Percentiles rank a stretch among this genome's conserved stretches.
These are phyloP conservation scores for Drosophila azteca DNA, from an alignment of 1,140 invertebrate species.

Conservation along the genomic window DNA sequence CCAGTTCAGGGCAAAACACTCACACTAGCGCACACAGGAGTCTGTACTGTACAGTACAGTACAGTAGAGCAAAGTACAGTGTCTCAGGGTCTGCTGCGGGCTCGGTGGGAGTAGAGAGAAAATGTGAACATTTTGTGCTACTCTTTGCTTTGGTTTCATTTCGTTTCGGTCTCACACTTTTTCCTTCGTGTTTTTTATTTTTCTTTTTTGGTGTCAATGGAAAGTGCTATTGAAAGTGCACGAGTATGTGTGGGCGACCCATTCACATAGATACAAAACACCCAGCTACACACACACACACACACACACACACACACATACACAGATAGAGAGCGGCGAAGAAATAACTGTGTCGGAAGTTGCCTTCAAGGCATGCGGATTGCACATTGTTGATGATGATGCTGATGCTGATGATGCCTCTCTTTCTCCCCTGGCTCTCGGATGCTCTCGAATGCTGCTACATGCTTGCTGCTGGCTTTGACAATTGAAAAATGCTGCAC, in stretches of 20 bases:
- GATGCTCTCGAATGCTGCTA: slow-evolving; percentile 22
- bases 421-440: slow-evolving; percentile 1
- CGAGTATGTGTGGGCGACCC: slow-evolving; percentile 42
- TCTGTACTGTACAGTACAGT: no score
- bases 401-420: slow-evolving; percentile 21
- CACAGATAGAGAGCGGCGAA: slow-evolving; percentile 37
- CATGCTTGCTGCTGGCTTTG: slow-evolving; percentile 37
- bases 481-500: slow-evolving; percentile 61
- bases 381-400: slow-evolving; percentile 61
- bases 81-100: slow-evolving; percentile 2
- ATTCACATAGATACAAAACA: slow-evolving; percentile 34
- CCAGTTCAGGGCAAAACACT: background rate
- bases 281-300: slow-evolving; percentile 1
- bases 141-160: slow-evolving; percentile 27
- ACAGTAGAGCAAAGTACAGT: no score
- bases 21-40: background rate
- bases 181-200: slow-evolving; percentile 15
- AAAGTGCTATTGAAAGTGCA: slow-evolving; percentile 69
- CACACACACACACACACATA: slow-evolving; percentile 13
- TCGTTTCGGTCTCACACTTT: slow-evolving; percentile 15
- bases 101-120: slow-evolving; percentile 2
- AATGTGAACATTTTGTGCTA: slow-evolving; percentile 56
- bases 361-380: slow-evolving; percentile 68
- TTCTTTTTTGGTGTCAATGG: slow-evolving; percentile 64
- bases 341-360: slow-evolving; percentile 70